These are phyloP conservation scores for Mustela lutreola DNA, from an alignment of 2,113 vertebrate species.

Conservation along the genomic window DNA sequence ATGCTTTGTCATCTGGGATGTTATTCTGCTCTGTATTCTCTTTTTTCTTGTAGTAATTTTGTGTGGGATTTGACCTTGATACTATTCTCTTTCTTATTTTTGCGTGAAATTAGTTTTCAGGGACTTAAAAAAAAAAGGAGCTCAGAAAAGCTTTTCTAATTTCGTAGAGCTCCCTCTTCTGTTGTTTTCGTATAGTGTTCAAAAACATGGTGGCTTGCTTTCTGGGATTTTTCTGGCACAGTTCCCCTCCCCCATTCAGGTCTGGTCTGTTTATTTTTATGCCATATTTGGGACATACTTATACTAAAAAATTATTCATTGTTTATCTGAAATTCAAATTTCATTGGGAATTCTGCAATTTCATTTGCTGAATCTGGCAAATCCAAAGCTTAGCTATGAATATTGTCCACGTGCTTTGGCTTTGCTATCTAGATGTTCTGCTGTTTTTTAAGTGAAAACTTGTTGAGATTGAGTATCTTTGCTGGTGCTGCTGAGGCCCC, in stretches of 20 bases:
- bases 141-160: slow-evolving; percentile 49
- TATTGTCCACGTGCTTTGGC: slow-evolving; percentile 5
- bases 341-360: neutral
- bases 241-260: neutral
- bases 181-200: slow-evolving; percentile 63
- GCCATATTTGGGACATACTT: neutral
- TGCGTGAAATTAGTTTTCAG: slow-evolving; percentile 53
- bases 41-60: slow-evolving; percentile 61
- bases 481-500: neutral
- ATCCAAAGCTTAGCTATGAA: neutral
- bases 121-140: slow-evolving; percentile 6
- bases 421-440: slow-evolving; percentile 17
- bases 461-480: neutral
- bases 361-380: slow-evolving; percentile 31
- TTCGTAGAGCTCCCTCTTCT: slow-evolving; percentile 81
- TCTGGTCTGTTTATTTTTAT: neutral
- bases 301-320: neutral
- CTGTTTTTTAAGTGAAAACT: neutral
- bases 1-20: neutral
- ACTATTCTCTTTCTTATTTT: slow-evolving; percentile 45
- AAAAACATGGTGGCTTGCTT: neutral
- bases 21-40: neutral
- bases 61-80: slow-evolving; percentile 51
- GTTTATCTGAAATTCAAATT: slow-evolving; percentile 17
- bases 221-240: slow-evolving; percentile 41